Evolutionary conservation across 2,113 vertebrate species (phyloP).

Genomic region (Bos indicus): DNA sequence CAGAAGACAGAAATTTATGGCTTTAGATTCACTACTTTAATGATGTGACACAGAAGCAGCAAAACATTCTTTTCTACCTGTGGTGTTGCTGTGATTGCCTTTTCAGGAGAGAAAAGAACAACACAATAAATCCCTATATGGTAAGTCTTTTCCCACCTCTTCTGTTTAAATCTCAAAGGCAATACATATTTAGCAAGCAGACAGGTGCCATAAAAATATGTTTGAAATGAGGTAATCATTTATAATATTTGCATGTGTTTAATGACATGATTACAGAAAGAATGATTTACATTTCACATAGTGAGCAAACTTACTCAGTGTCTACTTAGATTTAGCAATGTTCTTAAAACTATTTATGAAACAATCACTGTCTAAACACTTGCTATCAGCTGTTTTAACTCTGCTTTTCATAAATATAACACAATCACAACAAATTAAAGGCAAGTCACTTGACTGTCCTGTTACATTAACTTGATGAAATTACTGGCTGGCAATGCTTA

Average conservation of each 20-base stretch:
- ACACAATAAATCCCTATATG: conserved; percentile 8
- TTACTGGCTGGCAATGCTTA: conserved; percentile 25
- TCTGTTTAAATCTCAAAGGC: conserved; percentile 20
- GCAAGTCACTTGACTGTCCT: conserved; percentile 32
- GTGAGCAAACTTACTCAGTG: background rate
- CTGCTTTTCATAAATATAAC: conserved; percentile 50
- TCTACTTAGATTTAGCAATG: conserved; percentile 48
- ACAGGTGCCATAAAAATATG: background rate
- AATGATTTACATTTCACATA: conserved; percentile 8
- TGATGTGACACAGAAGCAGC: background rate
- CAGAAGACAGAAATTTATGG: conserved; percentile 17
- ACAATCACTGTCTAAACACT: conserved; percentile 45
- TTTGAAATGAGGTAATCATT: background rate
- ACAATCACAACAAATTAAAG: conserved; percentile 60
- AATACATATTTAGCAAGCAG: conserved; percentile 1
- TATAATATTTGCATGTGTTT: background rate
- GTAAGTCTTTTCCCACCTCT: background rate
- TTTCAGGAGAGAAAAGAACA: background rate
- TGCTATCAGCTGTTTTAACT: conserved; percentile 45
- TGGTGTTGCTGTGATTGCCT: background rate
- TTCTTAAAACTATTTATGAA: conserved; percentile 27
- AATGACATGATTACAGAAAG: conserved; percentile 8
- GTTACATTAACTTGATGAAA: conserved; percentile 29
- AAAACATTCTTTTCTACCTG: background rate
- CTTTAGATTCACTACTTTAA: conserved; percentile 23